Conservation (phyloP, 2,888 invertebrate genomes). For the Arrhopalites spinosus region DNA sequence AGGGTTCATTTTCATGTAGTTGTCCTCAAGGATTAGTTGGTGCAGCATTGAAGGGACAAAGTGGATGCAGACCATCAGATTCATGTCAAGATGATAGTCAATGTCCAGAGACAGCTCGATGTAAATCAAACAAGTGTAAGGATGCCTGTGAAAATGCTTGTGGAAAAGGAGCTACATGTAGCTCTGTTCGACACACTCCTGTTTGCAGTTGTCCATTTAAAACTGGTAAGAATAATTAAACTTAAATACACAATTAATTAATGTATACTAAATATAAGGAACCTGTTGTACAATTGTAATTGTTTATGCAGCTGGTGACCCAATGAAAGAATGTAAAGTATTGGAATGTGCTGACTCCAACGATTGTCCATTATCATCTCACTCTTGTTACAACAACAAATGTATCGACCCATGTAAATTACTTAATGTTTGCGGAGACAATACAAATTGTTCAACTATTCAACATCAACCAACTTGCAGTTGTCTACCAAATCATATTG, state of each 20-base stretch:
- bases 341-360: slow-evolving; percentile 66
- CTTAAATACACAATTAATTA: no score
- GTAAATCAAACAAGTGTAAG: slow-evolving; percentile 72
- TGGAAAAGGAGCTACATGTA: slow-evolving; percentile 76
- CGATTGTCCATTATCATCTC: slow-evolving; percentile 70
- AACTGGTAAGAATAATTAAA: no score
- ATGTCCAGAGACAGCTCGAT: slow-evolving; percentile 75
- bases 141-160: slow-evolving; percentile 81
- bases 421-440: slow-evolving; percentile 80
- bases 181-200: slow-evolving; percentile 78
- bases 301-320: slow-evolving; percentile 56
- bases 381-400: slow-evolving; percentile 77
- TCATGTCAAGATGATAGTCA: slow-evolving; percentile 81
- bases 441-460: slow-evolving; percentile 72
- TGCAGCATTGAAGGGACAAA: slow-evolving; percentile 67
- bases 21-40: slow-evolving; percentile 81
- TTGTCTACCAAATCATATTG: slow-evolving; percentile 71
- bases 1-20: slow-evolving; percentile 76
- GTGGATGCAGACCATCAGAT: slow-evolving; percentile 80
- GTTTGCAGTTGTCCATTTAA: slow-evolving; percentile 70
- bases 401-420: slow-evolving; percentile 82
- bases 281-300: no score
- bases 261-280: no score
- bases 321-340: slow-evolving; percentile 54
- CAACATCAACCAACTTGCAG: slow-evolving; percentile 68